These are phyloP conservation scores for Noturus placidus DNA, from an alignment of 2,113 vertebrate species.

Conservation along the genomic window DNA sequence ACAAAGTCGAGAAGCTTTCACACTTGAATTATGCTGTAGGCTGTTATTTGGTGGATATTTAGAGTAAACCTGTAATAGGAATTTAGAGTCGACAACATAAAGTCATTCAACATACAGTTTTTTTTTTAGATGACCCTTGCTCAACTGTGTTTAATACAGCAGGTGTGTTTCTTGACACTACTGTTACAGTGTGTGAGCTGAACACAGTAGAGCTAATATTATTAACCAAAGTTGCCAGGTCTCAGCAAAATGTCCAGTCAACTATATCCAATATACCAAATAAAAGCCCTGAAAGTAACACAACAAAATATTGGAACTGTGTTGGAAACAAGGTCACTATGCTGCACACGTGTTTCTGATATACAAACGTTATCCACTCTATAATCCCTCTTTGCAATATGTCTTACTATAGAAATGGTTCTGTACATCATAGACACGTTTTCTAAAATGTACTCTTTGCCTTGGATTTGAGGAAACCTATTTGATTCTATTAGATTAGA, in stretches of 20 bases:
- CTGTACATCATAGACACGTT: background rate
- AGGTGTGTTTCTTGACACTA: background rate
- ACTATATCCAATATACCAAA: background rate
- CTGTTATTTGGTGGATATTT: background rate
- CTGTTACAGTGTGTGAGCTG: background rate
- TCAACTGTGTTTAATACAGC: background rate
- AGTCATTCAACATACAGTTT: background rate
- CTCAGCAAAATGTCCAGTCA: background rate
- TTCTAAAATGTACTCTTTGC: background rate
- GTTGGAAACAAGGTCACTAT: background rate
- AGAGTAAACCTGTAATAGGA: background rate
- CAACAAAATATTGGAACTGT: background rate
- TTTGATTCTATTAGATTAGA: background rate
- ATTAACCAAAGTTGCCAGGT: background rate
- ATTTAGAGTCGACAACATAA: background rate
- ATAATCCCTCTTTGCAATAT: background rate
- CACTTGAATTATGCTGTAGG: no score
- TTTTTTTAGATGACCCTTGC: background rate
- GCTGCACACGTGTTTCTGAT: background rate
- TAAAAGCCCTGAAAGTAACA: background rate
- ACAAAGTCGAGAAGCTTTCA: background rate
- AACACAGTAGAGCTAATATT: background rate
- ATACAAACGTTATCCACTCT: background rate
- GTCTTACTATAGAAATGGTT: background rate
- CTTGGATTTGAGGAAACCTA: background rate